Percentiles rank a stretch among this genome's conserved stretches.
phyloP scores from a whole-genome alignment of 2,113 vertebrate species.

The Ondatra zibethicus region DNA sequence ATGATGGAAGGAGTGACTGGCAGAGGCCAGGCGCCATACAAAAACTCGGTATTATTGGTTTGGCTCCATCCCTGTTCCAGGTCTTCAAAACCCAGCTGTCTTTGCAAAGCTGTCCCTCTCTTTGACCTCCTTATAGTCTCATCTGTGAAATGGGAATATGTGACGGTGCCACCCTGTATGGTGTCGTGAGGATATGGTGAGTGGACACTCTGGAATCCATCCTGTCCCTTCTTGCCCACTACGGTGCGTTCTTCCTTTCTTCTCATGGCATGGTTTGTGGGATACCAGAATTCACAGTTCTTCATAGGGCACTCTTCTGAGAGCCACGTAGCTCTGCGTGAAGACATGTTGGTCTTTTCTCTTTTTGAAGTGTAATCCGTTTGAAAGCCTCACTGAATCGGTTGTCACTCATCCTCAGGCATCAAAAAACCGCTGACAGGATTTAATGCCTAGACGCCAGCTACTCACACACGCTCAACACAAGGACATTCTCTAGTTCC shows the following conservation, averaged over 20 bases:
- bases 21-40: neutral
- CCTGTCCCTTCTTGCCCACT: neutral
- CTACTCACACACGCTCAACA: neutral
- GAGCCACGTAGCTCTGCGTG: neutral
- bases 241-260: neutral
- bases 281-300: neutral
- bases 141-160: neutral
- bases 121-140: neutral
- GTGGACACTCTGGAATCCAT: neutral
- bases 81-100: neutral
- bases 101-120: neutral
- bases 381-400: neutral
- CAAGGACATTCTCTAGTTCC: neutral
- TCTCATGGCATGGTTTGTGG: neutral
- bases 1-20: neutral
- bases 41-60: neutral
- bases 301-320: neutral
- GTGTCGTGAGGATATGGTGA: neutral
- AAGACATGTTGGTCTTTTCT: neutral
- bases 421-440: accelerated
- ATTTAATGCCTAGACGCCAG: neutral
- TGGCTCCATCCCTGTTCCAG: neutral
- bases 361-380: constrained; percentile 15
- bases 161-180: neutral
- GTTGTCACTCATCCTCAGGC: neutral